Evolutionary conservation across 2,113 vertebrate genomes (phyloP), one percentile per base, ranked within the genome.

Genomic region (Epinephelus moara): DNA sequence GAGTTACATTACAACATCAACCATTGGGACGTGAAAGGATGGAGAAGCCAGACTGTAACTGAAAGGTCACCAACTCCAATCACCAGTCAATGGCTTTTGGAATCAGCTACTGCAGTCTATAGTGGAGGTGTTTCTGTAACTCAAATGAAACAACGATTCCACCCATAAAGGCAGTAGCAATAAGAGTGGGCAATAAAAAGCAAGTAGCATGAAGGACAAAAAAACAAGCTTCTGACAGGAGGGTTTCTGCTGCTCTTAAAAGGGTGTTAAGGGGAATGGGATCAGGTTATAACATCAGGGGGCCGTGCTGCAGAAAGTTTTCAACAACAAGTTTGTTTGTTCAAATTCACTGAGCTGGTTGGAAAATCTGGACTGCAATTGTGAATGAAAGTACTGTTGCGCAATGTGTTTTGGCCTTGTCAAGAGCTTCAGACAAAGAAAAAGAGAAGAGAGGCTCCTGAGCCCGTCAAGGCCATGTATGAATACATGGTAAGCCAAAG

Each of bases 101-200:
- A 33, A 42, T 45, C 56, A 71, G 60, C 4, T 15, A 4, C 18
- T 67, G 72, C 40, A 69, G 40, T 64, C 17, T 55, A 61, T n/a
- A 68, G 40, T n/a, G 15, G 19, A 59, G 64, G 21, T 80, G 49
- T 56, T 63, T 70, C 56, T 83, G 50, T 73, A 62, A 74, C 47
- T 78, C 40, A 70, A 80, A 77, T 67, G n/a, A 85, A 76, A 70
- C 57, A 75, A 42, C 49, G 18, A 62, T 53, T 71, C 40, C 8
- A 11, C 18, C 23, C 37, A 52, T 81, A 67, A 70, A 74, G 5
- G n/a, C 57, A 70, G 18, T 33, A 42, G 21, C 45, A 50, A 49
- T 70, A 61, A 60, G 40, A 77, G 47, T 10, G 13, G 42, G 61
- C 52, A 81, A 69, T 80, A 63, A 76, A 80, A 71, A 57, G 27